Evolutionary conservation across 2,797 vertebrate species (phyloP), one percentile per base, ranked within the genome.

Genomic region (Halcyon smyrnensis): DNA sequence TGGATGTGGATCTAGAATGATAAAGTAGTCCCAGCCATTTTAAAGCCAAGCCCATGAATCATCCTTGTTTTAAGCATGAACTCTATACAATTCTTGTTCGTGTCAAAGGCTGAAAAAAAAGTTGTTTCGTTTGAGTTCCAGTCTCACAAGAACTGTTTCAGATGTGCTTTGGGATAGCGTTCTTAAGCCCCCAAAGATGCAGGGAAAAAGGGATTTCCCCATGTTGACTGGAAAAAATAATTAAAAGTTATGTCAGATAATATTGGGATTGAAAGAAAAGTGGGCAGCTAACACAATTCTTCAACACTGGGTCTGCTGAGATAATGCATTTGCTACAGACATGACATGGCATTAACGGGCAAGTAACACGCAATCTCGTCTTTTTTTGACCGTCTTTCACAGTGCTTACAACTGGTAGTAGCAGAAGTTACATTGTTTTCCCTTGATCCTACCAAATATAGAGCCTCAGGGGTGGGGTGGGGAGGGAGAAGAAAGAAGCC

Each of bases 1-100:
- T 63, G 54, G 75, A 93, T 86, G 74, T 50, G 96, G 51, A 82
- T 63, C 56, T 89, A 68, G 91, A 91, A 93, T 94, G 59, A 93
- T 80, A 95, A 96, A 96, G 67, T 63, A 91, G 90, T 24, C 57
- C 23, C 45, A 74, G 51, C 9, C 90, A 83, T 79, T 91, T 94
- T 82, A 86, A 90, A 91, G 59, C 80, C 43, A 87, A 94, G 60
- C 14, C 74, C 74, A n/a, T 67, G 82, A 95, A 91, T 69, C 46
- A 92, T 60, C 46, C 85, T 87, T 2, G 0, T 90, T 94, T 88
- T 76, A 90, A 86, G 41, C 48, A 60, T 28, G 27, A 91, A 15
- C 56, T 53, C 36, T 23, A 67, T 51, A 73, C 45, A 95, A 82
- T 32, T 79, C 48, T n/a, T 53, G 4, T 53, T 95, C 39, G 16